phyloP scores from a whole-genome alignment of 2,888 invertebrate species.

The Steinernema scapterisci region DNA sequence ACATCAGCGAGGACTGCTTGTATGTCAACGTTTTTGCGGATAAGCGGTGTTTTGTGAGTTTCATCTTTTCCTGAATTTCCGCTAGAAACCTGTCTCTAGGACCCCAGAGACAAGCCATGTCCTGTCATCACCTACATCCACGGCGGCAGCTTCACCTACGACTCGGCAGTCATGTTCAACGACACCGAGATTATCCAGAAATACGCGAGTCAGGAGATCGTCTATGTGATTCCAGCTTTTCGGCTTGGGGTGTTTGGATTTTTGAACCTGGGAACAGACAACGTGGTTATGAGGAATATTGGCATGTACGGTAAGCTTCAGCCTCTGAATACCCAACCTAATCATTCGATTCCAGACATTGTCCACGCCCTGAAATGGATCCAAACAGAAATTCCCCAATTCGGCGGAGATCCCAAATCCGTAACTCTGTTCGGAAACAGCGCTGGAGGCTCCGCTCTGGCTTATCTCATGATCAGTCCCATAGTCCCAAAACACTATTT shows the following conservation, averaged over 20 bases:
- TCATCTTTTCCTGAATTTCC: neutral
- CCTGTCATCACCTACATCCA: constrained; percentile 58
- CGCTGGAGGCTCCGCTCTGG: constrained; percentile 41
- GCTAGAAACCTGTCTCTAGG: too few species aligned
- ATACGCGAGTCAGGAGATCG: constrained; percentile 44
- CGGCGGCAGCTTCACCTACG: constrained; percentile 52
- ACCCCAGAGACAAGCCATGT: constrained; percentile 37
- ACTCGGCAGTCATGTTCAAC: constrained; percentile 60
- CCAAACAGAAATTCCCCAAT: constrained; percentile 42
- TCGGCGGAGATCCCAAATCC: constrained; percentile 43
- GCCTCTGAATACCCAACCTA: neutral
- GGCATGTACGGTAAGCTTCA: constrained; percentile 28
- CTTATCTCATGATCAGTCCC: constrained; percentile 37
- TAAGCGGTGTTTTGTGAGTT: constrained; percentile 45
- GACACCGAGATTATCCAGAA: constrained; percentile 50
- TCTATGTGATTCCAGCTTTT: constrained; percentile 52
- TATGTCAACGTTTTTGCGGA: constrained; percentile 54
- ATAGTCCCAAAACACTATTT: constrained; percentile 36
- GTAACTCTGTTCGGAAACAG: constrained; percentile 48
- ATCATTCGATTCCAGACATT: constrained; percentile 40
- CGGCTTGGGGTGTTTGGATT: constrained; percentile 54
- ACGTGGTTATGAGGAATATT: constrained; percentile 46
- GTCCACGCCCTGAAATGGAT: constrained; percentile 46
- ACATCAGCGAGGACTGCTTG: constrained; percentile 58
- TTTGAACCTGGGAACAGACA: constrained; percentile 44